phyloP scores from a whole-genome alignment of 2,113 vertebrate genomes.

The Bathybates hornii region DNA sequence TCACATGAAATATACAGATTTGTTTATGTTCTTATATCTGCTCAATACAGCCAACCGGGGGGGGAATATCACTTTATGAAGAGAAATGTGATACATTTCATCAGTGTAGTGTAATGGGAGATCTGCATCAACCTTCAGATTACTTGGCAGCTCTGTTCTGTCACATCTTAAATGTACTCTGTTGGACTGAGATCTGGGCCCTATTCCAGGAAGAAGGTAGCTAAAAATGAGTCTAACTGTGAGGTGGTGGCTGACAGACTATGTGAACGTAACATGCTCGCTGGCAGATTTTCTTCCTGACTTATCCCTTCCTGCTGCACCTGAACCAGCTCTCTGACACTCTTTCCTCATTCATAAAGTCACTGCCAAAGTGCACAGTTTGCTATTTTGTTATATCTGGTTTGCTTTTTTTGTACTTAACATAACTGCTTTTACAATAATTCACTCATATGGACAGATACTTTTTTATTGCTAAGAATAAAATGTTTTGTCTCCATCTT shows the following conservation, averaged over 20 bases:
- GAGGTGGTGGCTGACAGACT: neutral
- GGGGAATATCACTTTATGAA: neutral
- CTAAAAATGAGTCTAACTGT: neutral
- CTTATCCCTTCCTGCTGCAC: neutral
- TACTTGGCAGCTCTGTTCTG: neutral
- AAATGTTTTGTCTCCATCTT: neutral
- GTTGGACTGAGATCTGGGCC: neutral
- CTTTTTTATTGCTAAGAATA: neutral
- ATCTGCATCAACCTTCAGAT: neutral
- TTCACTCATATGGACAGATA: neutral
- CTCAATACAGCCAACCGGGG: neutral
- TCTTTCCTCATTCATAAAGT: neutral
- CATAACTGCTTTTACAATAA: neutral
- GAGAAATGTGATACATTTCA: rapidly evolving
- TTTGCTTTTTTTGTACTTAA: neutral
- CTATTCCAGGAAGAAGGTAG: neutral
- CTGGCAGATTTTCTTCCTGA: neutral
- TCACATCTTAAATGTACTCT: neutral
- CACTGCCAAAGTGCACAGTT: neutral
- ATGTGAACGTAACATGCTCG: neutral
- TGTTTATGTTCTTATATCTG: neutral
- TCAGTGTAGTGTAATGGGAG: neutral
- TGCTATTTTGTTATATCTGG: neutral
- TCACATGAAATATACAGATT: neutral
- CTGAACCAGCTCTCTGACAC: neutral